Evolutionary conservation across 2,888 invertebrate genomes (phyloP), one percentile per base, ranked within the genome.

Genomic region (Actias luna): DNA sequence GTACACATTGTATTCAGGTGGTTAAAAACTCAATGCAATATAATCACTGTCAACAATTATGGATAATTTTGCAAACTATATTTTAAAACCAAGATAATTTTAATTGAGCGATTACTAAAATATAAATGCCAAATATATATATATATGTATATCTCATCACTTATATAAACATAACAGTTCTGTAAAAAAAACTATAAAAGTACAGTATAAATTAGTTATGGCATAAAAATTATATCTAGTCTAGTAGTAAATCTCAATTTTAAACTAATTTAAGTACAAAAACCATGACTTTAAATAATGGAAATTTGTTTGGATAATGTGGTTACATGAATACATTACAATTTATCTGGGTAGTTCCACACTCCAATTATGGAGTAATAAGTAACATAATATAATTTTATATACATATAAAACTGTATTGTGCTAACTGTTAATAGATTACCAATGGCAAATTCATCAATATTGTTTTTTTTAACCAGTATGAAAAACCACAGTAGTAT

Each of bases 171-270:
- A 25, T 50, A 78, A 78, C 77, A 75, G 79, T 78, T 76, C 77
- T 75, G 64, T 78, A 78, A 81, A 87, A 86, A 88, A 83, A 82
- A 74, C 80, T 86, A 84, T 80, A 85, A 88, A 87, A 85, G 70
- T 82, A 83, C 75, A 76, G 75, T 83, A 87, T 89, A 90, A 89
- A 89, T 91, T 89, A 90, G 87, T 89, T 91, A 91, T 91, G 91
- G 91, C 91, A 89, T 91, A 87, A 87, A 88, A 87, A 85, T 78
- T 84, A 85, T 79, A 79, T 78, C 83, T 87, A 82, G 83, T 78
- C 85, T 79, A 42, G 18, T 79, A 42, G 18, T 78, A 82, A 87
- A 88, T 86, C 83, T 85, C 83, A 78, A 81, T 80, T 79, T 78
- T 77, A 86, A 79, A 76, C 83, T 87, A 88, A 78, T 84, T 87